A percentile compares a stretch with the other conserved stretches of the same genome.
These are phyloP conservation scores for Tridacna crocea DNA, from an alignment of 2,888 invertebrate genomes.

Conservation along the genomic window DNA sequence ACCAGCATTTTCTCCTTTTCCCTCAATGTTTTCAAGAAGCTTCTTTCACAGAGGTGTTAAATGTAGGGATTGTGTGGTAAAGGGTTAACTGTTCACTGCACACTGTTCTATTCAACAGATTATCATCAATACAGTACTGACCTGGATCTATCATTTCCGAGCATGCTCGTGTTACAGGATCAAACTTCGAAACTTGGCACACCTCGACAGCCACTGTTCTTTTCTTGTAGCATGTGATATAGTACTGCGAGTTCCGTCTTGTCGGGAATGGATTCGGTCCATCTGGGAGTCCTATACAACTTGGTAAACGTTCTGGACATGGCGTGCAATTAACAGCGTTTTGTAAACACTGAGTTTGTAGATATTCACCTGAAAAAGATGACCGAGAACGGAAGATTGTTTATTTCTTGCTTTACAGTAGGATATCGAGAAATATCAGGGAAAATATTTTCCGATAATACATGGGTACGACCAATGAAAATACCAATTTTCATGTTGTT, in stretches of 20 bases:
- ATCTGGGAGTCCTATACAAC: slow-evolving; percentile 68
- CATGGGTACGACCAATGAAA: too few species aligned
- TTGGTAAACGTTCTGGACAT: slow-evolving; percentile 69
- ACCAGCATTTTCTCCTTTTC: too few species aligned
- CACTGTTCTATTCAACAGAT: too few species aligned
- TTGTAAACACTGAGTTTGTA: slow-evolving; percentile 66
- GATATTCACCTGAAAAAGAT: slow-evolving; percentile 65
- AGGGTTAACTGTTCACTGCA: too few species aligned
- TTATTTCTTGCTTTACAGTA: too few species aligned
- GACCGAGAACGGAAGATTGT: not conserved
- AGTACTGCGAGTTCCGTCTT: slow-evolving; percentile 65
- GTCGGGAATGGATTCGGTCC: slow-evolving; percentile 71
- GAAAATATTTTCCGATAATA: too few species aligned
- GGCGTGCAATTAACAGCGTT: slow-evolving; percentile 69
- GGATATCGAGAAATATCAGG: too few species aligned
- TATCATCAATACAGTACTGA: slow-evolving; percentile 27
- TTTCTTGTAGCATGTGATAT: slow-evolving; percentile 70
- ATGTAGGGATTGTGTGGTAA: too few species aligned
- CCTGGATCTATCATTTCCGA: slow-evolving; percentile 62
- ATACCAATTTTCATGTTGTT: too few species aligned
- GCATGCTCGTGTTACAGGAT: slow-evolving; percentile 55
- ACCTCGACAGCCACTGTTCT: slow-evolving; percentile 69
- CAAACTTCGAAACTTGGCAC: slow-evolving; percentile 68
- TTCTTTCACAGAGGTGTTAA: too few species aligned
- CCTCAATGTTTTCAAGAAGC: too few species aligned